phyloP scores from a whole-genome alignment of 2,797 vertebrate species.

The Paramormyrops hopkinsi region DNA sequence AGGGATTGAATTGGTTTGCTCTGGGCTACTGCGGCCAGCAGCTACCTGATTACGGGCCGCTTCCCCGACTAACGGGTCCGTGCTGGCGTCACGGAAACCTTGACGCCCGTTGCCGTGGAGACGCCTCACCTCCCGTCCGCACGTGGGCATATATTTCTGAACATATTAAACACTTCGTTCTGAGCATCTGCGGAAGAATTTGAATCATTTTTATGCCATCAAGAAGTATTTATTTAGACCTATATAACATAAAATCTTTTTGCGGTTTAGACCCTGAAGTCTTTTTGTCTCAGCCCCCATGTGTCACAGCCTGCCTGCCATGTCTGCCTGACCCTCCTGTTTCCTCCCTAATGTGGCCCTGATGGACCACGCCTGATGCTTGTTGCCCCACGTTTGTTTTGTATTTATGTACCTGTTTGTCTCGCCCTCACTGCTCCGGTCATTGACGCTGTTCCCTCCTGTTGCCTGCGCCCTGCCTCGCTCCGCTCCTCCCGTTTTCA shows the following conservation, averaged over 20 bases:
- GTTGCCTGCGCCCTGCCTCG: background rate
- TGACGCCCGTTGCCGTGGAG: background rate
- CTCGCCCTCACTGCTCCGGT: background rate
- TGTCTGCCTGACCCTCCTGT: background rate
- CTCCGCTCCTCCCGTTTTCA: background rate
- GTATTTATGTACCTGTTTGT: background rate
- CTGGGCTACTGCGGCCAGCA: background rate
- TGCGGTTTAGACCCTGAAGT: background rate
- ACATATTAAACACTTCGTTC: background rate
- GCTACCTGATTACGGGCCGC: background rate
- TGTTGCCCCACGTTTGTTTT: background rate
- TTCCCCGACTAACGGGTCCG: background rate
- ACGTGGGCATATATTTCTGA: background rate
- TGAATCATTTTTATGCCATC: background rate
- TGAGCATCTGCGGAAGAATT: background rate
- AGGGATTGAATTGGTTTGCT: background rate
- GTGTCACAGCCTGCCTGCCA: background rate
- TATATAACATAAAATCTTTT: background rate
- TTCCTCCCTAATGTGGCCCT: background rate
- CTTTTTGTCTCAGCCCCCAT: background rate
- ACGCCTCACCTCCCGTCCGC: background rate
- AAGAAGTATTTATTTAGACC: background rate
- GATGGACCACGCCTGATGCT: background rate
- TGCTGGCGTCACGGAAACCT: background rate
- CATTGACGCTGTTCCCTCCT: background rate